Conservation (phyloP, 2,888 invertebrate species). For the Luperina nickerlii region DNA sequence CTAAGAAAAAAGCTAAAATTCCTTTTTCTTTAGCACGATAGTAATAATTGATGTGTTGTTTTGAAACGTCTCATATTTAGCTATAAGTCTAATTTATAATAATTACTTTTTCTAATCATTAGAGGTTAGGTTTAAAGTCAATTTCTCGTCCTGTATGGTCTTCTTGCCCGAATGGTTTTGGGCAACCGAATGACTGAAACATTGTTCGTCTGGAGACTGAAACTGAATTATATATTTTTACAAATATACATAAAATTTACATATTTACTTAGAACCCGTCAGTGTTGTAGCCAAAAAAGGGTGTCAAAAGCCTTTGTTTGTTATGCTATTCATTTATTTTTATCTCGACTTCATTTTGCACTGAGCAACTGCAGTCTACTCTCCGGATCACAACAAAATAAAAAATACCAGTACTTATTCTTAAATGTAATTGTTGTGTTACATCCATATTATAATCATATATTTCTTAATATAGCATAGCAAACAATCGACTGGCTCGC, state of each 20-base stretch:
- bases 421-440: not conserved
- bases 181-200: conserved; percentile 82
- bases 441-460: not conserved
- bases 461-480: not conserved
- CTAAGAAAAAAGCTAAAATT: not conserved
- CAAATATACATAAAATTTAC: conserved; percentile 53
- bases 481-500: conserved; percentile 30
- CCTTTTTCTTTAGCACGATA: conserved; percentile 15
- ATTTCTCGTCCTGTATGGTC: conserved; percentile 72
- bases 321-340: conserved; percentile 23
- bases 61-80: conserved; percentile 66
- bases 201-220: conserved; percentile 77
- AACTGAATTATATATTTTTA: conserved; percentile 66
- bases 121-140: conserved; percentile 57
- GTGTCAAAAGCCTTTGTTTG: conserved; percentile 27
- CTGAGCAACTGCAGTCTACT: not conserved
- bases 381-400: not conserved
- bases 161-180: conserved; percentile 86
- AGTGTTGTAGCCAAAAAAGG: conserved; percentile 50
- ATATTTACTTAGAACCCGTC: conserved; percentile 61
- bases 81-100: conserved; percentile 64
- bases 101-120: conserved; percentile 68
- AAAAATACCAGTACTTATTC: not conserved
- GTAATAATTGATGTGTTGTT: conserved; percentile 54
- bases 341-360: not conserved